A percentile compares a stretch with the other conserved stretches of the same genome.
These are phyloP conservation scores for Serranus cabrilla DNA, from an alignment of 2,797 vertebrate species.

Conservation along the genomic window DNA sequence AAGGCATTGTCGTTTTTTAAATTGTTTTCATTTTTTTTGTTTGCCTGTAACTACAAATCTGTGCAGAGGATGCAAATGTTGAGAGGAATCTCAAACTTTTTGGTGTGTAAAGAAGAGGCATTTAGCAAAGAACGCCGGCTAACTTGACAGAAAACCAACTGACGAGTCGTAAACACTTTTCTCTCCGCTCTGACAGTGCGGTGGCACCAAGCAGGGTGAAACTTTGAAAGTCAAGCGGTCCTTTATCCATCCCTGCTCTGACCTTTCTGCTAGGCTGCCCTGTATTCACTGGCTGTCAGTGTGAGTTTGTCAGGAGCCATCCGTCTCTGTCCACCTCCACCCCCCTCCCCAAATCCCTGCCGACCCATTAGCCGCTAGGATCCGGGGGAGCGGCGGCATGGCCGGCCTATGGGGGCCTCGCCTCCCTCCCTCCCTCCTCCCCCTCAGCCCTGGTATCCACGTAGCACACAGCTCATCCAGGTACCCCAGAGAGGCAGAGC, in stretches of 20 bases:
- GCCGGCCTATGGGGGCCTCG: conserved; percentile 75
- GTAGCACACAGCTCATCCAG: conserved; percentile 74
- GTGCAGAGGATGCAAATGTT: conserved; percentile 28
- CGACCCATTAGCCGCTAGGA: conserved; percentile 85
- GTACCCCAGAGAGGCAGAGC: conserved; percentile 75
- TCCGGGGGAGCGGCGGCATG: conserved; percentile 78
- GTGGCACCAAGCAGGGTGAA: conserved; percentile 79
- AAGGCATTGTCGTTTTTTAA: conserved; percentile 25
- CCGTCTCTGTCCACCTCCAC: conserved; percentile 85
- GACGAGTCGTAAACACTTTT: conserved; percentile 71
- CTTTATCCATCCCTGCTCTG: conserved; percentile 85
- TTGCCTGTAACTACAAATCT: conserved; percentile 4
- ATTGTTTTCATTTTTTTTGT: conserved; percentile 27
- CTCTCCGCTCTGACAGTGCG: conserved; percentile 54
- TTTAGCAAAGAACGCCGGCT: conserved; percentile 9
- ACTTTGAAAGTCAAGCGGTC: conserved; percentile 87
- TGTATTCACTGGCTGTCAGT: conserved; percentile 87
- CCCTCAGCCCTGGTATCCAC: conserved; percentile 67
- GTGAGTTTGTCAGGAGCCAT: conserved; percentile 86
- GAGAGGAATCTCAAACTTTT: conserved; percentile 15
- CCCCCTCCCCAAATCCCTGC: conserved; percentile 83
- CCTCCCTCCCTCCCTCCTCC: conserved; percentile 40
- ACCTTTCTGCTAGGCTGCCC: conserved; percentile 87
- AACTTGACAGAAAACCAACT: conserved; percentile 63
- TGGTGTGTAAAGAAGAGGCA: conserved; percentile 1